Evolutionary conservation across 2,113 vertebrate genomes (phyloP).

Genomic region (Coturnix japonica): DNA sequence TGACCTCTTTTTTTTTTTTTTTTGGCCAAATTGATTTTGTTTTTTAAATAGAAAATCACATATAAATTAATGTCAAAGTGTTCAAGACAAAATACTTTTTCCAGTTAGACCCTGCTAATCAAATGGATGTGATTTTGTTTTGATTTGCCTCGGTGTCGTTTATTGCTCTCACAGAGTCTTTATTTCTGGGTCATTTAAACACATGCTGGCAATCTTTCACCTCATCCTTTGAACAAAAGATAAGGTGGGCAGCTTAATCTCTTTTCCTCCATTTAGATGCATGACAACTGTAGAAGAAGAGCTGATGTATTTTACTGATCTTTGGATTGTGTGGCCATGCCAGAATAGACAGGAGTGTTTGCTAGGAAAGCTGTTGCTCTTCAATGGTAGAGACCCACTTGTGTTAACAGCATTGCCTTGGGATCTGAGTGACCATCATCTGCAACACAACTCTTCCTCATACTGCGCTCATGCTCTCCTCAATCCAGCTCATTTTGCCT

Average conservation of each 20-base stretch:
- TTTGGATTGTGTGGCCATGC: background rate
- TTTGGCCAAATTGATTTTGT: background rate
- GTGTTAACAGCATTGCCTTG: background rate
- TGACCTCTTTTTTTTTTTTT: too few species aligned
- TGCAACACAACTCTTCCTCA: background rate
- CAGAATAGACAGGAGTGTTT: background rate
- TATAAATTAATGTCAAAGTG: background rate
- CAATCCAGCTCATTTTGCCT: background rate
- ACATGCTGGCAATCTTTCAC: background rate
- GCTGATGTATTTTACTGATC: fast-evolving
- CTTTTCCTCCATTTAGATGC: background rate
- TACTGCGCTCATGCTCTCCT: background rate
- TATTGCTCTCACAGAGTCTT: background rate
- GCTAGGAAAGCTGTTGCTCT: background rate
- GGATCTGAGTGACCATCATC: background rate
- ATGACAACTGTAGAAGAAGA: background rate
- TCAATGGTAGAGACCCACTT: background rate
- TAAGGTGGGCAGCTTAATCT: background rate
- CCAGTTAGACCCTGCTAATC: background rate
- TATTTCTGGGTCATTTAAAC: background rate
- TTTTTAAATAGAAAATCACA: background rate
- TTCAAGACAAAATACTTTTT: background rate
- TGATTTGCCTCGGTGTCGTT: background rate
- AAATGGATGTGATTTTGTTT: background rate
- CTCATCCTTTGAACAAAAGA: background rate